Percentiles rank a stretch among this genome's conserved stretches.
phyloP scores from a whole-genome alignment of 2,888 invertebrate species.

The Aphelenchoides bicaudatus region DNA sequence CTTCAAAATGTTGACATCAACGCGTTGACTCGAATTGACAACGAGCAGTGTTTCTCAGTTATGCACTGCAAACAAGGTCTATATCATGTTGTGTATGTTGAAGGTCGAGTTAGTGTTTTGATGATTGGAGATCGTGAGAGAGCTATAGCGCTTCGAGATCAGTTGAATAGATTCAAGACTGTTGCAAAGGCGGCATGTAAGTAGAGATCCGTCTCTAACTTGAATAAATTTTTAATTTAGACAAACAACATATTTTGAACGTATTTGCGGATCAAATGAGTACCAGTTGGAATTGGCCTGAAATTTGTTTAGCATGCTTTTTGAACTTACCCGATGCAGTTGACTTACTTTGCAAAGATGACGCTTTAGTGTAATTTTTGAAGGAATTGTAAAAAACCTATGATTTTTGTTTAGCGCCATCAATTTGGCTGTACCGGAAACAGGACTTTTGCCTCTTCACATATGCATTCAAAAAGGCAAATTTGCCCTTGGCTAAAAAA shows the following conservation, averaged over 20 bases:
- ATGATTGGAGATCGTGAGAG: neutral
- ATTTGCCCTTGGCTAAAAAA: conserved; percentile 16
- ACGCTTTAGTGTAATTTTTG: conserved; percentile 21
- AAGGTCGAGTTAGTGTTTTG: neutral
- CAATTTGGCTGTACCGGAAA: conserved; percentile 16
- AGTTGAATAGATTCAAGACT: neutral
- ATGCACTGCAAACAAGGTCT: neutral
- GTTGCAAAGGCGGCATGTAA: neutral
- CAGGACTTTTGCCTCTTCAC: conserved; percentile 25
- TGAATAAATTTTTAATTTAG: conserved; percentile 13
- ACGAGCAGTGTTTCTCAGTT: neutral
- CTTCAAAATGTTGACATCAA: neutral
- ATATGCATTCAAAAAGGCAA: conserved; percentile 16
- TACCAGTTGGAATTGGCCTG: conserved; percentile 22
- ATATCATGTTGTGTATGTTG: neutral
- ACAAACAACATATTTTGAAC: conserved; percentile 23
- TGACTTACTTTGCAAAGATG: conserved; percentile 18
- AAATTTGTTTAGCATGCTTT: conserved; percentile 27
- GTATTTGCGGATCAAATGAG: conserved; percentile 1
- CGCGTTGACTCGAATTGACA: conserved; percentile 2
- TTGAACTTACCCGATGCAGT: conserved; percentile 20
- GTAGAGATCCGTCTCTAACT: neutral
- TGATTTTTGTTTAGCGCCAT: conserved; percentile 26
- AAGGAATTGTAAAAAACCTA: conserved; percentile 1
- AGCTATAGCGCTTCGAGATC: neutral